Evolutionary conservation across 2,113 vertebrate genomes (phyloP).

Genomic region (Melanerpes aurifrons): DNA sequence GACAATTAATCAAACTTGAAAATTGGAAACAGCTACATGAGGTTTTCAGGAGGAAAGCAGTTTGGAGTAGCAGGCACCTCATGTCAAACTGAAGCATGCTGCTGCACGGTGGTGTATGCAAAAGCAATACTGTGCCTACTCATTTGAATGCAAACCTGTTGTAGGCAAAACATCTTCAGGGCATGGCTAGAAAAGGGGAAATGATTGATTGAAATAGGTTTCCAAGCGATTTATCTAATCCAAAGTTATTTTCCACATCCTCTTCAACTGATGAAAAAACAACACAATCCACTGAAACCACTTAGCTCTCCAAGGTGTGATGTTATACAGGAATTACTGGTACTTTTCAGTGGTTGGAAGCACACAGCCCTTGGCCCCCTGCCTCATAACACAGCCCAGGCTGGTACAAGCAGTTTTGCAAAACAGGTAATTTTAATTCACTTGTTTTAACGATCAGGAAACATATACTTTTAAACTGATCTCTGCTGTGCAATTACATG

Average conservation of each 20-base stretch:
- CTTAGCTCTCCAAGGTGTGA: constrained; percentile 31
- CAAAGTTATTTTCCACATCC: constrained; percentile 30
- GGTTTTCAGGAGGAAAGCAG: background rate
- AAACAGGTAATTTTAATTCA: constrained; percentile 47
- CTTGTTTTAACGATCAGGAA: constrained; percentile 57
- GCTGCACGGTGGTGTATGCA: background rate
- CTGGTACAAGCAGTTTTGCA: constrained; percentile 50
- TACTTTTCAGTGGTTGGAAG: background rate
- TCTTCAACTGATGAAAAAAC: background rate
- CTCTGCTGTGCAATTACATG: constrained; percentile 48
- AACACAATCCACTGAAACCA: background rate
- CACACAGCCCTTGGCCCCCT: constrained; percentile 40
- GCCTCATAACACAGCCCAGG: constrained; percentile 33
- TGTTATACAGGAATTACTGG: constrained; percentile 51
- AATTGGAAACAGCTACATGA: accelerated
- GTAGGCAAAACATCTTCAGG: constrained; percentile 47
- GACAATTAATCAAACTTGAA: background rate
- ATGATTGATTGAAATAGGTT: constrained; percentile 57
- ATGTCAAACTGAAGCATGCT: background rate
- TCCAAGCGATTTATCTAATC: constrained; percentile 60
- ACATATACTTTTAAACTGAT: constrained; percentile 49
- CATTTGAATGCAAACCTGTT: constrained; percentile 24
- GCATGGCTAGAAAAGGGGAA: constrained; percentile 18
- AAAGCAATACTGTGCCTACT: background rate
- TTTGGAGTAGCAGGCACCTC: background rate